phyloP scores from a whole-genome alignment of 1,140 invertebrate genomes.

The Meloidogyne floridensis region DNA sequence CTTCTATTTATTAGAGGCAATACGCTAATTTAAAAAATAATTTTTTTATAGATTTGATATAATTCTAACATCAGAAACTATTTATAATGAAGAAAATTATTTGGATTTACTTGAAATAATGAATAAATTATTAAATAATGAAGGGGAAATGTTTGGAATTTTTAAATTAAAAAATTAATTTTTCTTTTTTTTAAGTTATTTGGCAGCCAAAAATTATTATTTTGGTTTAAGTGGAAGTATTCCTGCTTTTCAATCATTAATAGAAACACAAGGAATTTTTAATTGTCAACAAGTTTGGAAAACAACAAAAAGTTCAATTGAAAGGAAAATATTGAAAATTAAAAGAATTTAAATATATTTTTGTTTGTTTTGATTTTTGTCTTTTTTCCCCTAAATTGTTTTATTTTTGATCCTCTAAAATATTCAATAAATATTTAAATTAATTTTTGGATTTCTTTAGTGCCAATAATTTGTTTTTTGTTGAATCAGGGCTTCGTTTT shows the following conservation, averaged over 20 bases:
- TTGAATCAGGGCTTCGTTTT: too few relatives aligned
- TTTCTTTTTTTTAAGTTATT: constrained; percentile 25
- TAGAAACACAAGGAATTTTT: constrained; percentile 26
- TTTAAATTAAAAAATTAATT: not conserved
- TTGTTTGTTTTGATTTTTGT: not conserved
- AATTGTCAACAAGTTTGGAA: constrained; percentile 23
- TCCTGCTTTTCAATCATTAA: constrained; percentile 28
- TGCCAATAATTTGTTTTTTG: too few relatives aligned
- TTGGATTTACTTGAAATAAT: constrained; percentile 34
- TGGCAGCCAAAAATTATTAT: constrained; percentile 42
- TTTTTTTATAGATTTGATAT: constrained; percentile 31
- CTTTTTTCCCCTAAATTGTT: too few relatives aligned
- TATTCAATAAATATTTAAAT: not conserved
- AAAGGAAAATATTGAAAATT: constrained; percentile 30
- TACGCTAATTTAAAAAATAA: not conserved
- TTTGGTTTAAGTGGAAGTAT: constrained; percentile 39
- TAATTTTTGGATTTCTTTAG: too few relatives aligned
- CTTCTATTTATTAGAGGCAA: too few relatives aligned
- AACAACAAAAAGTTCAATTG: constrained; percentile 18
- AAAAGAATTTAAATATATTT: not conserved
- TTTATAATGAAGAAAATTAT: constrained; percentile 46
- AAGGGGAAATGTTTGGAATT: constrained; percentile 34
- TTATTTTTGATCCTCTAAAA: not conserved
- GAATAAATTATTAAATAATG: constrained; percentile 22
- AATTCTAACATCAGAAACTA: constrained; percentile 44